Base-by-base conservation (phyloP, 2,888 invertebrate species). In the Plebejus anna region DNA sequence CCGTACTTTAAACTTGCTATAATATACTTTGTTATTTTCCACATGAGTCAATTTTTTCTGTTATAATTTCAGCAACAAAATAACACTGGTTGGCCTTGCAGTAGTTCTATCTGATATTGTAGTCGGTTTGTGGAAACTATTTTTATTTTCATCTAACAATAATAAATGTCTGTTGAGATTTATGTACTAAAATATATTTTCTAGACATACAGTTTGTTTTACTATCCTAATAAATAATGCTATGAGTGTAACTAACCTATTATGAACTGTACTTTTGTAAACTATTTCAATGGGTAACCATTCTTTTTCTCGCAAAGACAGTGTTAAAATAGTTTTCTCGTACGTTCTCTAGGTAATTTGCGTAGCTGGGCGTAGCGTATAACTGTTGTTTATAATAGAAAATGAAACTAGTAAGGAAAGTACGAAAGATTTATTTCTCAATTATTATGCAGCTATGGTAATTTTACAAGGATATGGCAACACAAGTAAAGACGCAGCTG, bases 181-280 rank as follows among this genome's bases (percentile, higher is more conserved):
- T 88, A 90, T 90, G 91, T 93, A 92, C 89, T 90, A 89, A 92
- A 92, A 88, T 92, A 91, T 93, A 92, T 93, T 93, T 93, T 92
- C 86, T 92, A 92, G 90, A 91, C 86, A 90, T 87, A 80, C 32
- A 28, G 13, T 51, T 51, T 51, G 55, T 32, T 73, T 73, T 73
- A 32, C 9, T 73, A 51, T 73, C 72, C 32, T 47, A 70, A 42
- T 70, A 28, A 22, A 22, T 28, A 11, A 36, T 4, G 1, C 70
- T 70, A 16, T 13, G 13, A 13, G 2, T 51, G 0, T 2, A 51
- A 51, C 51, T 51, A 13, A 51, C 51, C 51, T 11, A 11, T 3
- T 51, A 11, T 11, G 2, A 47, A 47, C 47, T 47, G 9, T 38
- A 38, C 38, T 38, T 38, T 38, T 38, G 38, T 38, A 5, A 38